These are phyloP conservation scores for Psilopsiagon aurifrons DNA, from an alignment of 2,113 vertebrate species.

Conservation along the genomic window DNA sequence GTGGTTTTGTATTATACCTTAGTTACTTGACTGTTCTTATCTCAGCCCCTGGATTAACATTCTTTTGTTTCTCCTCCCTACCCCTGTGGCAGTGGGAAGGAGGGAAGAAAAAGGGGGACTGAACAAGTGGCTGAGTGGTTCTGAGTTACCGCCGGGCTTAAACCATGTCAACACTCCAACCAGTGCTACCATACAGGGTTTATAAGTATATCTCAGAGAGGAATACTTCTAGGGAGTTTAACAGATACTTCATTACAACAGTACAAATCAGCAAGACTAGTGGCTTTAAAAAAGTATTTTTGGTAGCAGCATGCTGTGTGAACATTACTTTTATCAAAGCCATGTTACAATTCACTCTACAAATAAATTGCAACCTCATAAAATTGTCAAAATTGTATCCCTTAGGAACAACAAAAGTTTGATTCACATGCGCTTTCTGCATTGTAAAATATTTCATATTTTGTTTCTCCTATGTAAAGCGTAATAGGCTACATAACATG, in stretches of 20 bases:
- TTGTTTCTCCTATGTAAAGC: neutral
- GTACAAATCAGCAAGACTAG: neutral
- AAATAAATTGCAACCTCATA: conserved; percentile 45
- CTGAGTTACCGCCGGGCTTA: neutral
- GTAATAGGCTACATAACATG: neutral
- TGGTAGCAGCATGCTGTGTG: neutral
- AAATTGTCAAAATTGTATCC: conserved; percentile 48
- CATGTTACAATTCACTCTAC: neutral
- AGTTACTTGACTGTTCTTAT: neutral
- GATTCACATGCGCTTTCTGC: conserved; percentile 8
- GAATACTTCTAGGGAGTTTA: neutral
- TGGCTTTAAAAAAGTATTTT: neutral
- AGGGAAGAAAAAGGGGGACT: neutral
- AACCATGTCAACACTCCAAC: neutral
- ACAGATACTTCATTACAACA: neutral
- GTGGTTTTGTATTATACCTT: neutral
- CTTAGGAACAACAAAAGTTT: conserved; percentile 1
- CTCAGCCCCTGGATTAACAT: neutral
- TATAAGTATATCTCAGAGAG: neutral
- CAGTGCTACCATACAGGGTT: neutral
- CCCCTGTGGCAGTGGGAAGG: neutral
- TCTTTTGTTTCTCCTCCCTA: neutral
- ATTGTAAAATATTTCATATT: conserved; percentile 18
- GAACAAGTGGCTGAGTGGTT: neutral
- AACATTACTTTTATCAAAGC: conserved; percentile 26